phyloP scores from a whole-genome alignment of 2,113 vertebrate species.

The Meles meles region DNA sequence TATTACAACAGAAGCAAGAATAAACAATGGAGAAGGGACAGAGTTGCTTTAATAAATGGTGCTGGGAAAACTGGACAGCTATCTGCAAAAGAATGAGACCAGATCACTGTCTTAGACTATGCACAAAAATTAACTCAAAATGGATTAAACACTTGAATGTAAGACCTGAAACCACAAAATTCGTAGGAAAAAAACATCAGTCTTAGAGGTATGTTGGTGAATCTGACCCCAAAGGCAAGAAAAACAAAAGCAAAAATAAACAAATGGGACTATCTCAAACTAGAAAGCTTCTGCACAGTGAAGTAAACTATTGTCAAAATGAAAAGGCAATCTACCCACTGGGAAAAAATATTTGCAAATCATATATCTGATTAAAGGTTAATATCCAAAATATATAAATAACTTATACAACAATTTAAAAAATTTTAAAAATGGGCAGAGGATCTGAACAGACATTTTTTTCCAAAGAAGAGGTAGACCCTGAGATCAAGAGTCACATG shows the following conservation, averaged over 20 bases:
- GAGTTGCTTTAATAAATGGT: neutral
- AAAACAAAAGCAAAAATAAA: neutral
- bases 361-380: neutral
- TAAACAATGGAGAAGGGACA: neutral
- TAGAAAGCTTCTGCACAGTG: neutral
- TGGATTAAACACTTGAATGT: neutral
- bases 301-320: neutral
- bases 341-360: neutral
- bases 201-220: neutral
- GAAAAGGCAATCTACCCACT: neutral
- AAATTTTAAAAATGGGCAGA: neutral
- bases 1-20: neutral
- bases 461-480: neutral
- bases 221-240: neutral
- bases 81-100: neutral
- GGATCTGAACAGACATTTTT: neutral
- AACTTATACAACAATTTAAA: neutral
- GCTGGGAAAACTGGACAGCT: neutral
- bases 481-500: neutral
- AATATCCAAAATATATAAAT: neutral
- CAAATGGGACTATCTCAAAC: neutral
- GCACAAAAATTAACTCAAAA: neutral
- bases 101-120: neutral
- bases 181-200: neutral
- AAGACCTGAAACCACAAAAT: neutral